phyloP scores from a whole-genome alignment of 2,888 invertebrate genomes.

The Hedya salicella region DNA sequence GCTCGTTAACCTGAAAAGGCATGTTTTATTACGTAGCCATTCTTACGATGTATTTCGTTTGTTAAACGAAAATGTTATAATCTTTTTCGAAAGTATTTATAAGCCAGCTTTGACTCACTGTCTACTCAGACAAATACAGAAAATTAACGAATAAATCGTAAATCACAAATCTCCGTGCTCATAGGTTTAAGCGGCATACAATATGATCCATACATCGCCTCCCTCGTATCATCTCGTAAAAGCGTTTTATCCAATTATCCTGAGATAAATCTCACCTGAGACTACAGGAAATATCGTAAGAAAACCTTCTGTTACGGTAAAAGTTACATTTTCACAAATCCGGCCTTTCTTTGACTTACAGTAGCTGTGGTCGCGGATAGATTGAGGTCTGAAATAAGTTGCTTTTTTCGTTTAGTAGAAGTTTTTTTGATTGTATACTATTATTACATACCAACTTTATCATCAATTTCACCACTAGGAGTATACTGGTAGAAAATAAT shows the following conservation, averaged over 20 bases:
- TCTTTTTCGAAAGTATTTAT: too few relatives aligned
- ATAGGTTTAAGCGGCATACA: constrained; percentile 35
- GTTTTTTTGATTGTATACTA: too few relatives aligned
- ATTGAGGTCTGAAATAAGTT: constrained; percentile 12
- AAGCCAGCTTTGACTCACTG: neutral
- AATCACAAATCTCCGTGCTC: constrained; percentile 24
- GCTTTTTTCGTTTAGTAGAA: neutral
- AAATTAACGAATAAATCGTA: constrained; percentile 31
- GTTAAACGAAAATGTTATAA: too few relatives aligned
- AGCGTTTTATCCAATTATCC: constrained; percentile 85
- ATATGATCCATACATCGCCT: constrained; percentile 42
- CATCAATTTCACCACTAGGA: too few relatives aligned
- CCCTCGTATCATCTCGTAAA: constrained; percentile 79
- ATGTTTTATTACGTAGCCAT: constrained; percentile 1
- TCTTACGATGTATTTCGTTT: neutral
- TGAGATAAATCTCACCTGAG: constrained; percentile 85
- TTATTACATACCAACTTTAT: too few relatives aligned
- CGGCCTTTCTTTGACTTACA: constrained; percentile 69
- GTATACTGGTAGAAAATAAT: too few relatives aligned
- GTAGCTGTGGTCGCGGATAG: constrained; percentile 45
- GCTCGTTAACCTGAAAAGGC: constrained; percentile 10
- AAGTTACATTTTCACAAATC: constrained; percentile 76
- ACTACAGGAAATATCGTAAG: constrained; percentile 77
- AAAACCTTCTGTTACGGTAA: constrained; percentile 68
- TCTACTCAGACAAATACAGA: neutral